A percentile compares a stretch with the other conserved stretches of the same genome.
Evolutionary conservation across 2,113 vertebrate genomes (phyloP).

Genomic region (Mixornis gularis): DNA sequence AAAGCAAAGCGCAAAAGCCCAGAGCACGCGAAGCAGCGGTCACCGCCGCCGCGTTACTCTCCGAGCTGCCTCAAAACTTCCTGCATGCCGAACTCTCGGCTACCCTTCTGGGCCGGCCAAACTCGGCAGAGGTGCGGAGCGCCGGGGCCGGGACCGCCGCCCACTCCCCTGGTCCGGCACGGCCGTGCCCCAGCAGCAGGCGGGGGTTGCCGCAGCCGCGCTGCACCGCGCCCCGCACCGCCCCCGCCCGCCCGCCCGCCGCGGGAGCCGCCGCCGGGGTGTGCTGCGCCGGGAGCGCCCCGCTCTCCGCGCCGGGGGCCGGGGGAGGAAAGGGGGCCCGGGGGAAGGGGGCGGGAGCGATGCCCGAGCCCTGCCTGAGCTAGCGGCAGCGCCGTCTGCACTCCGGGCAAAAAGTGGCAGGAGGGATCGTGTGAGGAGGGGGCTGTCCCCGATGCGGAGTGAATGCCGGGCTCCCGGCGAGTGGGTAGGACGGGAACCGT

Average conservation of each 20-base stretch:
- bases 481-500: neutral
- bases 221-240: too few species aligned
- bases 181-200: neutral
- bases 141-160: neutral
- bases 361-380: neutral
- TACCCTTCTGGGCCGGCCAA: neutral
- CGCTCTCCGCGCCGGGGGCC: too few species aligned
- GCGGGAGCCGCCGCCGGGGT: too few species aligned
- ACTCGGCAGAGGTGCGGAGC: neutral
- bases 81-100: constrained; percentile 39
- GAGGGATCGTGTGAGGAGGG: neutral
- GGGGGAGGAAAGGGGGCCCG: neutral
- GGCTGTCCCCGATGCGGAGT: neutral
- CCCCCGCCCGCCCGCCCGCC: too few species aligned
- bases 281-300: too few species aligned
- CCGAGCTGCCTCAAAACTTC: constrained; percentile 47
- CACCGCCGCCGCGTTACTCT: neutral
- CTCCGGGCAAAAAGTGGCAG: neutral
- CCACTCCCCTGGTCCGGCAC: neutral
- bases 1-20: neutral
- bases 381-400: neutral
- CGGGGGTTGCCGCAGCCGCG: neutral
- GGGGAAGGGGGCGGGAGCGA: neutral
- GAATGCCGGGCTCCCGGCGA: neutral
- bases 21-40: neutral